Percentiles rank a stretch among this genome's conserved stretches.
These are phyloP conservation scores for Octopus bimaculoides DNA, from an alignment of 1,140 invertebrate genomes.

Conservation along the genomic window DNA sequence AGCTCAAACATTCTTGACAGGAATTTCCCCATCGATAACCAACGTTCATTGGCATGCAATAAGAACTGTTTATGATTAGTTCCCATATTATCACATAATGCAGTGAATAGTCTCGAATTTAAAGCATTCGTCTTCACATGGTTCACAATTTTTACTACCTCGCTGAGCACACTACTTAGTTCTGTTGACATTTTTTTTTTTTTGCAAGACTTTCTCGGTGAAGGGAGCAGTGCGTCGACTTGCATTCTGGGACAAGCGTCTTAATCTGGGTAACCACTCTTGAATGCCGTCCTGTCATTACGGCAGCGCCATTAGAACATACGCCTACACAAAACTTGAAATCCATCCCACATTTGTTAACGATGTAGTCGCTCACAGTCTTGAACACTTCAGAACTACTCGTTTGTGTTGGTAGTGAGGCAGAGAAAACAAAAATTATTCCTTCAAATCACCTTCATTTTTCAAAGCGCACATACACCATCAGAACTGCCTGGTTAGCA, in stretches of 20 bases:
- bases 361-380: conserved; percentile 11
- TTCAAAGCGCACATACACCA: conserved; percentile 18
- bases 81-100: conserved; percentile 12
- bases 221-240: conserved; percentile 14
- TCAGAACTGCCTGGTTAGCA: conserved; percentile 8
- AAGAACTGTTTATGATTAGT: conserved; percentile 14
- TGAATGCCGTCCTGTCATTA: conserved; percentile 18
- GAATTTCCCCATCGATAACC: background rate
- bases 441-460: conserved; percentile 11
- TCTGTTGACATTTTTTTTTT: conserved; percentile 10
- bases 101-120: conserved; percentile 19
- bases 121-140: conserved; percentile 17
- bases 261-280: conserved; percentile 14
- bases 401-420: conserved; percentile 12
- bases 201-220: conserved; percentile 14
- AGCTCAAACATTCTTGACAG: conserved; percentile 1
- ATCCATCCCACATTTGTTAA: conserved; percentile 8
- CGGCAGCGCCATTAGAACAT: conserved; percentile 17
- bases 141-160: conserved; percentile 18
- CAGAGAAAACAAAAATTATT: conserved; percentile 10
- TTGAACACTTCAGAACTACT: conserved; percentile 15
- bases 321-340: conserved; percentile 8
- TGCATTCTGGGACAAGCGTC: conserved; percentile 11
- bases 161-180: conserved; percentile 18
- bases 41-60: conserved; percentile 10